Percentiles rank a stretch among this genome's conserved stretches.
Evolutionary conservation across 2,888 invertebrate species (phyloP).

Genomic region (Loripinus fragilis): DNA sequence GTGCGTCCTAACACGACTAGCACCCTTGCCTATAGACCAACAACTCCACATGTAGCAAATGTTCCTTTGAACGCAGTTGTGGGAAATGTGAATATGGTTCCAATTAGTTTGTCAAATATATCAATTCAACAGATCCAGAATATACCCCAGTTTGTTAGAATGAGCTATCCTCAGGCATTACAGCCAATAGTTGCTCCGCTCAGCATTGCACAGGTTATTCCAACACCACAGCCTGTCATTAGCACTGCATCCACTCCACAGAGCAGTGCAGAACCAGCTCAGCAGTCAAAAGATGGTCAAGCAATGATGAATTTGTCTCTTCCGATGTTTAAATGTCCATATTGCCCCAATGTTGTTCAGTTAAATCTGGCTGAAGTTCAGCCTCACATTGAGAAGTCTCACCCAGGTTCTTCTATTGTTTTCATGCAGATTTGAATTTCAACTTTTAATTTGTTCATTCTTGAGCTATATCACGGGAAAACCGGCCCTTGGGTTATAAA

Average conservation of each 20-base stretch:
- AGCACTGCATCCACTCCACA: neutral
- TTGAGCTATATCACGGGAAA: no score
- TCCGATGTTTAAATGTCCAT: constrained; percentile 64
- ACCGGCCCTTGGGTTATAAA: no score
- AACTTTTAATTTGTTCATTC: no score
- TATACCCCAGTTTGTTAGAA: constrained; percentile 46
- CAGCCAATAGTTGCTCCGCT: neutral
- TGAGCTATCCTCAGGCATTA: constrained; percentile 28
- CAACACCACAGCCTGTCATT: neutral
- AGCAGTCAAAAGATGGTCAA: constrained; percentile 11
- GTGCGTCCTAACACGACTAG: constrained; percentile 52
- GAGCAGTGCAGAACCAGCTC: neutral
- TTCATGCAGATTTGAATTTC: neutral
- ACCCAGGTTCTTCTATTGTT: constrained; percentile 61
- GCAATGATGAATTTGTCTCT: neutral
- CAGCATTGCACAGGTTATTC: neutral
- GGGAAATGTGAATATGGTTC: constrained; percentile 23
- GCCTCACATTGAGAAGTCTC: constrained; percentile 72
- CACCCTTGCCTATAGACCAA: constrained; percentile 54
- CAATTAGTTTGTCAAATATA: constrained; percentile 27
- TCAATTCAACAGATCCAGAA: constrained; percentile 22
- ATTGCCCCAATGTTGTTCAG: constrained; percentile 61
- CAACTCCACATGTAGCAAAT: constrained; percentile 42
- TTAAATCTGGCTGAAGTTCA: constrained; percentile 66
- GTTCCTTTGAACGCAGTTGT: constrained; percentile 39